Percentiles rank a stretch among this genome's conserved stretches.
phyloP scores from a whole-genome alignment of 2,888 invertebrate species.

The Tachina grossa region DNA sequence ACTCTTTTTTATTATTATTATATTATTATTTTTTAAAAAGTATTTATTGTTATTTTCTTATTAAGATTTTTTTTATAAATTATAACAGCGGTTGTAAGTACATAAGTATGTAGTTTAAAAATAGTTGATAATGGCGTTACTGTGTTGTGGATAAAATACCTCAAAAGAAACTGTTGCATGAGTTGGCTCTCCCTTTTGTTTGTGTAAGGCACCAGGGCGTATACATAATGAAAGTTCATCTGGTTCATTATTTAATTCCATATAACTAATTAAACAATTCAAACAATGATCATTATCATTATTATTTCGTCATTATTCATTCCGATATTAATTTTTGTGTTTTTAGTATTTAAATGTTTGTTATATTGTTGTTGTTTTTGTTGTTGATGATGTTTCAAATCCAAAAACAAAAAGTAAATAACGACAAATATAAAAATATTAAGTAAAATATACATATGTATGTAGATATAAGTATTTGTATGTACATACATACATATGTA shows the following conservation, averaged over 20 bases:
- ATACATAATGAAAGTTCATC: constrained; percentile 89
- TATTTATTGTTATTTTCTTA: constrained; percentile 24
- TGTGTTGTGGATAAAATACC: constrained; percentile 76
- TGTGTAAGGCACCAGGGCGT: constrained; percentile 86
- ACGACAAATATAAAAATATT: no score
- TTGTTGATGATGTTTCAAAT: constrained; percentile 25
- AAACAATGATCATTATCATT: constrained; percentile 64
- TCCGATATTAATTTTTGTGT: constrained; percentile 41
- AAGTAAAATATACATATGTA: no score
- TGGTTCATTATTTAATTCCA: constrained; percentile 87
- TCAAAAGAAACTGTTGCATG: constrained; percentile 87
- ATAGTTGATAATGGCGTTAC: constrained; percentile 38
- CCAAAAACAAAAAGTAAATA: no score
- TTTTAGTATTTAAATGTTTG: constrained; percentile 49
- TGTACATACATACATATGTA: constrained; percentile 46
- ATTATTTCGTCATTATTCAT: constrained; percentile 65
- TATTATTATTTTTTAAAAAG: not conserved
- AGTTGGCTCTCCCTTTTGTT: constrained; percentile 87
- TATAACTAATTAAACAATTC: constrained; percentile 84
- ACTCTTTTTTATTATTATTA: not conserved
- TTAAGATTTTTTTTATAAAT: constrained; percentile 29
- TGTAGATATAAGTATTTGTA: no score
- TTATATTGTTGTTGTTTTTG: constrained; percentile 45
- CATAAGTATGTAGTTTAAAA: constrained; percentile 38
- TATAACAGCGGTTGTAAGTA: constrained; percentile 55